Evolutionary conservation across 2,888 invertebrate species (phyloP).

Genomic region (Pandemis heparana): DNA sequence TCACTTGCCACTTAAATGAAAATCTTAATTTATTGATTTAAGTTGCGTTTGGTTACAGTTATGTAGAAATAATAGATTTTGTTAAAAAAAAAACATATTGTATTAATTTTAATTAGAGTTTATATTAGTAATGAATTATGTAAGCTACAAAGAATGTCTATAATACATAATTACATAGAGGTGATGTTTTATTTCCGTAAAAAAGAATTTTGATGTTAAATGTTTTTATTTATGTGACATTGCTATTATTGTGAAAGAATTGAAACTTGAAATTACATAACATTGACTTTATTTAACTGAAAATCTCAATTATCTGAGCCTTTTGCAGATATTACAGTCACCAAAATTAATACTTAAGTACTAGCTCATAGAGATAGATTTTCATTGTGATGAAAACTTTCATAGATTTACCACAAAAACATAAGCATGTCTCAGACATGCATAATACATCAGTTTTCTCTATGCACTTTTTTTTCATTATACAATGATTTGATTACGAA

Average conservation of each 20-base stretch:
- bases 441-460: no score
- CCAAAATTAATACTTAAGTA: no score
- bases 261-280: background rate
- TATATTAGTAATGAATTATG: slow-evolving; percentile 81
- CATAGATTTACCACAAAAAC: no score
- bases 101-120: slow-evolving; percentile 72
- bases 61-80: slow-evolving; percentile 68
- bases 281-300: no score
- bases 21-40: slow-evolving; percentile 65
- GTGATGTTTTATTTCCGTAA: slow-evolving; percentile 61
- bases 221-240: background rate
- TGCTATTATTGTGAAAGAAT: background rate
- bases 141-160: slow-evolving; percentile 84
- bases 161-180: slow-evolving; percentile 85
- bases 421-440: no score
- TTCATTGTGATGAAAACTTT: no score
- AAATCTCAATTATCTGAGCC: no score
- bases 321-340: no score
- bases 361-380: no score
- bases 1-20: slow-evolving; percentile 86
- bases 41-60: slow-evolving; percentile 67
- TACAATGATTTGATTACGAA: no score
- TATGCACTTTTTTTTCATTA: no score
- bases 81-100: slow-evolving; percentile 62
- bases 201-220: background rate